Evolutionary conservation across 2,113 vertebrate species (phyloP).

Genomic region (Calonectris borealis): DNA sequence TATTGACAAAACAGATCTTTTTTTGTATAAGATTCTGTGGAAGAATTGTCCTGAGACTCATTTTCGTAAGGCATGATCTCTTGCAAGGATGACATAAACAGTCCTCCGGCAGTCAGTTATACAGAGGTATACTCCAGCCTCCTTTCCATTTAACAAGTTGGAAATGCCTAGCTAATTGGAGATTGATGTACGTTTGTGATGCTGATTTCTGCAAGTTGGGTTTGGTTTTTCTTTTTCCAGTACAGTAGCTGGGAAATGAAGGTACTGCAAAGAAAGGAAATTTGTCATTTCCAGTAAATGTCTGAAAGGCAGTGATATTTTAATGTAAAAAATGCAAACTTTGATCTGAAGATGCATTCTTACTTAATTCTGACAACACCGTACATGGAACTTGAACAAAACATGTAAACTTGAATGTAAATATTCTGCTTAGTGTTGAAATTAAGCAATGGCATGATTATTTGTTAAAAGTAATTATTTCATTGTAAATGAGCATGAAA

Average conservation of each 20-base stretch:
- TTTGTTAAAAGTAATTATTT: conserved; percentile 72
- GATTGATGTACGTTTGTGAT: not conserved
- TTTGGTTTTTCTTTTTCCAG: not conserved
- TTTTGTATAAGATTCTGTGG: not conserved
- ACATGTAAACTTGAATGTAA: conserved; percentile 90
- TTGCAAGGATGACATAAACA: not conserved
- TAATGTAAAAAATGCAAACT: not conserved
- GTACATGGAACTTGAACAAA: conserved; percentile 64
- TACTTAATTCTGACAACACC: conserved; percentile 29
- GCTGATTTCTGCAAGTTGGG: not conserved
- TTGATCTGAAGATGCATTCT: conserved; percentile 52
- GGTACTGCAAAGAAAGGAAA: conserved; percentile 12
- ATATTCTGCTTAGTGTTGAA: conserved; percentile 75
- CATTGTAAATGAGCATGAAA: conserved; percentile 73
- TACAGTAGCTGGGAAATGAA: conserved; percentile 22
- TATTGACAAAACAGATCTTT: not conserved
- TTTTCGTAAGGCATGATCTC: not conserved
- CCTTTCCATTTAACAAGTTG: not conserved
- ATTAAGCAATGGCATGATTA: conserved; percentile 73
- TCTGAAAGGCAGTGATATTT: not conserved
- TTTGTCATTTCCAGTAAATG: conserved; percentile 17
- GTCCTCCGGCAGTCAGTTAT: not conserved
- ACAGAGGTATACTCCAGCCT: not conserved
- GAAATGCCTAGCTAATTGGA: not conserved
- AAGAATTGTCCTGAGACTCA: not conserved